Evolutionary conservation across 2,888 invertebrate genomes (phyloP).

Genomic region (Cyrtodaria siliqua): DNA sequence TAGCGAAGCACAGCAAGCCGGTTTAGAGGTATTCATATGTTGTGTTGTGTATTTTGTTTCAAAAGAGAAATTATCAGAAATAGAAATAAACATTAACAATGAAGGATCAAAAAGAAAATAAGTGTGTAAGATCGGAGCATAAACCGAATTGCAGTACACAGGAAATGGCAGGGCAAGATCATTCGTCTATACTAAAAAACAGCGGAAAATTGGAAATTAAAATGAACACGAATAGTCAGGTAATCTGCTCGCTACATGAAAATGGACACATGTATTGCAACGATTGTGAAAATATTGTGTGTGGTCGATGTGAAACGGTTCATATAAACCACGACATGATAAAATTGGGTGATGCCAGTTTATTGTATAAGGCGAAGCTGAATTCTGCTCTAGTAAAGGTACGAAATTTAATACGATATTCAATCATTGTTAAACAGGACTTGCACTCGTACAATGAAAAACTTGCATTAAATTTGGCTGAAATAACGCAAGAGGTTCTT

Average conservation of each 20-base stretch:
- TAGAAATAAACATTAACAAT: constrained; percentile 5
- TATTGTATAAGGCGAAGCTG: constrained; percentile 20
- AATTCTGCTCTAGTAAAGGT: constrained; percentile 21
- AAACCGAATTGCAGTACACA: too few relatives aligned
- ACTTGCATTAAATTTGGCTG: constrained; percentile 32
- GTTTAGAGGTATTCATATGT: too few relatives aligned
- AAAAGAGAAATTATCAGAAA: too few relatives aligned
- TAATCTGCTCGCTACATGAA: constrained; percentile 8
- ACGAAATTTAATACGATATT: constrained; percentile 44
- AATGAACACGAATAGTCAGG: too few relatives aligned
- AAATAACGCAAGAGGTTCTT: constrained; percentile 43
- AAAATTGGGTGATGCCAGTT: constrained; percentile 23
- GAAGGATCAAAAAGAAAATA: constrained; percentile 6
- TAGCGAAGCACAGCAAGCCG: too few relatives aligned
- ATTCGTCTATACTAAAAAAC: not conserved
- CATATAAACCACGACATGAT: constrained; percentile 29
- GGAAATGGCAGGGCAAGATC: not conserved
- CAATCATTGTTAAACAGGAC: constrained; percentile 44
- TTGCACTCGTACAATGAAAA: constrained; percentile 52
- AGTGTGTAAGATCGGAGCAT: too few relatives aligned
- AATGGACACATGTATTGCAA: constrained; percentile 24
- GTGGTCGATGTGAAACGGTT: constrained; percentile 27
- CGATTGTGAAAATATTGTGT: constrained; percentile 23
- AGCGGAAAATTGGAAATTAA: not conserved
- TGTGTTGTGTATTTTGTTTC: too few relatives aligned